Evolutionary conservation across 1,140 invertebrate species (phyloP).

Genomic region (Scylla paramamosain): DNA sequence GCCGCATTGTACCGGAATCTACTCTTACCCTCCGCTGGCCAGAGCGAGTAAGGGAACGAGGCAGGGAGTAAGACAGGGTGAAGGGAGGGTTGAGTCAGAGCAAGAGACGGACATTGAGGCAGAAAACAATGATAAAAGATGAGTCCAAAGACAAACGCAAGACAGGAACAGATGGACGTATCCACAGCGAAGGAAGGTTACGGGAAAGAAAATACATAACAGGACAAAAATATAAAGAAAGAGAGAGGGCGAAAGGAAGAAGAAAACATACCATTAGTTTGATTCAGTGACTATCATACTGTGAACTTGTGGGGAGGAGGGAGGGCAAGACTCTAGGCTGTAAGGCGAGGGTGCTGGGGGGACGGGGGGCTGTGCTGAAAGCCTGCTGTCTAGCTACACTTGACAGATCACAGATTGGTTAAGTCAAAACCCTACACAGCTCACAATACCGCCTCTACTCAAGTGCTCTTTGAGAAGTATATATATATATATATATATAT

Average conservation of each 20-base stretch:
- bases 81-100: background rate
- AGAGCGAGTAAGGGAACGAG: background rate
- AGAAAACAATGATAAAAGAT: too few relatives aligned
- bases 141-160: background rate
- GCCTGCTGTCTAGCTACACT: background rate
- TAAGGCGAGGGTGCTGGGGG: background rate
- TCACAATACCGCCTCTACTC: too few relatives aligned
- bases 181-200: background rate
- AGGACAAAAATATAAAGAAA: background rate
- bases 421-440: background rate
- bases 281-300: background rate
- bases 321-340: background rate
- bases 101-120: background rate
- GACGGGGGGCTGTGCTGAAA: background rate
- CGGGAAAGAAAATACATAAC: background rate
- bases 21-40: slow-evolving; percentile 59
- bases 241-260: background rate
- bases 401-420: background rate
- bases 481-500: slow-evolving; percentile 27
- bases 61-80: background rate
- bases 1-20: background rate
- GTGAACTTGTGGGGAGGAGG: background rate
- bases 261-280: background rate
- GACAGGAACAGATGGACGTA: background rate
- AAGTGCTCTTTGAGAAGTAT: background rate